Evolutionary conservation across 2,888 invertebrate species (phyloP).

Genomic region (Stenodema calcarata): DNA sequence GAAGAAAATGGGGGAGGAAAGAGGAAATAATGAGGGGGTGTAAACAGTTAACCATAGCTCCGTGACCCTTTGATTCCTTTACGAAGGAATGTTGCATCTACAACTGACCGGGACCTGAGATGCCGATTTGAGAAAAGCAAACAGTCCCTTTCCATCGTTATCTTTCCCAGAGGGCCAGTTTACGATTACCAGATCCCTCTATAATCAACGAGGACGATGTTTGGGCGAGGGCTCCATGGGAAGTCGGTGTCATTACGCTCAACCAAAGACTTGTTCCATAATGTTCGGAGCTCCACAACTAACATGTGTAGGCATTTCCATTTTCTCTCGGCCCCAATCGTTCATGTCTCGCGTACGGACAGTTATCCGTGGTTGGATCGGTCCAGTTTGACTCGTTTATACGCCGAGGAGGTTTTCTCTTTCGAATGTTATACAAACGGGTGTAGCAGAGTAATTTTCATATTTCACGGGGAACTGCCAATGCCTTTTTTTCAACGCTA

Average conservation of each 20-base stretch:
- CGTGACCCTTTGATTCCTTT: conserved; percentile 49
- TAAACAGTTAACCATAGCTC: conserved; percentile 49
- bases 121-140: conserved; percentile 44
- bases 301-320: conserved; percentile 31
- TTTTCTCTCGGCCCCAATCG: not conserved
- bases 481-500: too few species aligned
- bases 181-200: conserved; percentile 49
- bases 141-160: conserved; percentile 44
- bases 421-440: not conserved
- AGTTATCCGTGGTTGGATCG: not conserved
- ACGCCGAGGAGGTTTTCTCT: not conserved
- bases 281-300: not conserved
- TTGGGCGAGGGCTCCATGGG: conserved; percentile 34
- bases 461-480: not conserved
- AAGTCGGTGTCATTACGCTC: conserved; percentile 44
- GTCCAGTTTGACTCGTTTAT: not conserved
- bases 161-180: conserved; percentile 44
- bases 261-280: conserved; percentile 14
- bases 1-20: conserved; percentile 15
- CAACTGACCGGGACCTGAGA: conserved; percentile 17
- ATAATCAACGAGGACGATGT: conserved; percentile 42
- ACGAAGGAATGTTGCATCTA: conserved; percentile 46
- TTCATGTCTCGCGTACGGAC: not conserved
- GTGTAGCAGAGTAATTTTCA: not conserved
- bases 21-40: conserved; percentile 44